These are phyloP conservation scores for Pterois miles DNA, from an alignment of 2,797 vertebrate species.

Conservation along the genomic window DNA sequence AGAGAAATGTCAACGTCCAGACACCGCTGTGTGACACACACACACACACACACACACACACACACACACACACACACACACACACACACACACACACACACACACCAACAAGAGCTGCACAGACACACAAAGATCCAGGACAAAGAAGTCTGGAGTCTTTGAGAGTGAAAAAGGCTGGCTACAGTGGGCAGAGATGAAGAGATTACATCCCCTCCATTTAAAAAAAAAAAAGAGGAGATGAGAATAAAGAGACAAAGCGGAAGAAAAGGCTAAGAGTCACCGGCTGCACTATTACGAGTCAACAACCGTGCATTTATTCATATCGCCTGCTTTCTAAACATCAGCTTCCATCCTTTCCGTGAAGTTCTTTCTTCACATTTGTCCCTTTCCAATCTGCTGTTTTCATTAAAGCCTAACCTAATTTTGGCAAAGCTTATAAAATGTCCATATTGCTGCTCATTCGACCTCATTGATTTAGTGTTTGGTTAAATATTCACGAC, in stretches of 20 bases:
- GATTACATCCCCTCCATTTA: slow-evolving; percentile 83
- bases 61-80: slow-evolving; percentile 32
- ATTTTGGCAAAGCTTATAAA: slow-evolving; percentile 80
- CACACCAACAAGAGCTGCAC: slow-evolving; percentile 38
- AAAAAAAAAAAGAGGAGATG: slow-evolving; percentile 65
- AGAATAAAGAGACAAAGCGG: slow-evolving; percentile 63
- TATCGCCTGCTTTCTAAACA: slow-evolving; percentile 45
- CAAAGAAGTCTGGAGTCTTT: slow-evolving; percentile 92
- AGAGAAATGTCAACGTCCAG: slow-evolving; percentile 91
- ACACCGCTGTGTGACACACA: slow-evolving; percentile 74
- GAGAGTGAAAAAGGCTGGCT: slow-evolving; percentile 90
- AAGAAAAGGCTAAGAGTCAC: slow-evolving; percentile 56
- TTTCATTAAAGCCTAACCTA: slow-evolving; percentile 78
- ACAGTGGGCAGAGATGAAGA: slow-evolving; percentile 93
- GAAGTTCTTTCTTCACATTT: slow-evolving; percentile 43
- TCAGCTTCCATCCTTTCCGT: neutral
- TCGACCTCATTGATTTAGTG: slow-evolving; percentile 83
- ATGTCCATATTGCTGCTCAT: slow-evolving; percentile 82
- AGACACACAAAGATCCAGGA: slow-evolving; percentile 82
- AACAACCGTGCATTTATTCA: slow-evolving; percentile 67
- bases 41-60: slow-evolving; percentile 39
- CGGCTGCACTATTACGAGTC: slow-evolving; percentile 48
- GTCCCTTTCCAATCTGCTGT: slow-evolving; percentile 53
- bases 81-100: slow-evolving; percentile 36
- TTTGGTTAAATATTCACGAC: slow-evolving; percentile 85